phyloP scores from a whole-genome alignment of 2,797 vertebrate genomes.

The Rhynchotus rufescens region DNA sequence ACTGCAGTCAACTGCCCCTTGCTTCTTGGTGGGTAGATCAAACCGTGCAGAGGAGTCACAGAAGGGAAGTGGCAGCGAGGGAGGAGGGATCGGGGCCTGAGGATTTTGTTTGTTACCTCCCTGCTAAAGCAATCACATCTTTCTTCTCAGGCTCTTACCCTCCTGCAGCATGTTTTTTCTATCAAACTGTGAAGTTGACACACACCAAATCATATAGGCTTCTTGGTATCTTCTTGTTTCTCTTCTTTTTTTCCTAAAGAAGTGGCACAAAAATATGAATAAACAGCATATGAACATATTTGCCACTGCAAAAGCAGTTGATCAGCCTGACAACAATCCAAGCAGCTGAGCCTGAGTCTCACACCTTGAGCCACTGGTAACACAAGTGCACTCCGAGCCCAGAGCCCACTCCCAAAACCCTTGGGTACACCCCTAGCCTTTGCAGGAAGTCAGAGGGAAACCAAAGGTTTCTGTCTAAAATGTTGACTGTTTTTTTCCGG shows the following conservation, averaged over 20 bases:
- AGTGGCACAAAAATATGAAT: conserved; percentile 1
- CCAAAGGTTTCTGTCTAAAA: background rate
- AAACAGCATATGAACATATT: conserved; percentile 18
- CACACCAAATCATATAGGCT: background rate
- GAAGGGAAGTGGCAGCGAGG: conserved; percentile 28
- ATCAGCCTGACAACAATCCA: background rate
- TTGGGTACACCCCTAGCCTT: background rate
- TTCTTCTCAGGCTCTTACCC: conserved; percentile 10
- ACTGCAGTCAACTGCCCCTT: conserved; percentile 3
- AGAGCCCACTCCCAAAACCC: background rate
- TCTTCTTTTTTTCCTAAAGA: background rate
- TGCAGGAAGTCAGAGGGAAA: conserved; percentile 16
- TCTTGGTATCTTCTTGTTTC: background rate
- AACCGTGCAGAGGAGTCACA: conserved; percentile 28
- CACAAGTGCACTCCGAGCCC: conserved; percentile 38
- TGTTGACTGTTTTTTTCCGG: background rate
- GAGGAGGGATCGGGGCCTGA: conserved; percentile 30
- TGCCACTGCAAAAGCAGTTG: conserved; percentile 17
- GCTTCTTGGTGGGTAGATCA: background rate
- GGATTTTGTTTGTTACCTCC: conserved; percentile 56
- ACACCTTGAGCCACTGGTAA: background rate
- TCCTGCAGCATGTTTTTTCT: conserved; percentile 38
- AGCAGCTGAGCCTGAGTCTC: background rate
- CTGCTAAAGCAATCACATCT: conserved; percentile 13
- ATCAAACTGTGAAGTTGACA: conserved; percentile 17